Conservation (phyloP, 2,888 invertebrate genomes). For the Aphrophora alni region DNA sequence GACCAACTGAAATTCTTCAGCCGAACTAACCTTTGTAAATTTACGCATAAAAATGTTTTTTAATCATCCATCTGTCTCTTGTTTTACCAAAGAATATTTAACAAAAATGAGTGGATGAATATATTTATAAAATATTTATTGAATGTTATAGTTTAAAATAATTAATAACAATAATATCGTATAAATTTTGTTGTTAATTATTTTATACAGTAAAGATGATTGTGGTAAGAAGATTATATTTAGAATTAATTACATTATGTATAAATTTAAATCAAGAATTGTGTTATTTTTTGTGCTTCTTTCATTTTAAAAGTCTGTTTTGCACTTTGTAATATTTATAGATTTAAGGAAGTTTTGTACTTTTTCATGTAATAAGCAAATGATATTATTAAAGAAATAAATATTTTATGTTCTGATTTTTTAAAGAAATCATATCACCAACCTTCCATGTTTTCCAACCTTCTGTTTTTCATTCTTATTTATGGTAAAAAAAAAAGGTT, state of each 20-base stretch:
- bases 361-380: background rate
- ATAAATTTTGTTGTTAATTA: background rate
- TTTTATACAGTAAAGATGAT: background rate
- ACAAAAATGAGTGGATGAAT: background rate
- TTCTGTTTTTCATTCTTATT: too few relatives aligned
- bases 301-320: background rate
- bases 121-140: background rate
- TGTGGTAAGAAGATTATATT: background rate
- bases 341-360: background rate
- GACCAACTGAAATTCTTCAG: background rate
- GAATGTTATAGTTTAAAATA: background rate
- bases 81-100: background rate
- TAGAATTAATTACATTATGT: background rate
- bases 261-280: background rate
- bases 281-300: background rate
- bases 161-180: background rate
- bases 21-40: background rate
- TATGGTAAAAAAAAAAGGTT: too few relatives aligned
- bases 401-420: constrained; percentile 65
- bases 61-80: background rate
- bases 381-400: too few relatives aligned
- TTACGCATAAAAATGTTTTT: background rate
- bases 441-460: too few relatives aligned
- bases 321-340: background rate
- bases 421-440: too few relatives aligned